Evolutionary conservation across 2,113 vertebrate species (phyloP).

Genomic region (Chionis minor): DNA sequence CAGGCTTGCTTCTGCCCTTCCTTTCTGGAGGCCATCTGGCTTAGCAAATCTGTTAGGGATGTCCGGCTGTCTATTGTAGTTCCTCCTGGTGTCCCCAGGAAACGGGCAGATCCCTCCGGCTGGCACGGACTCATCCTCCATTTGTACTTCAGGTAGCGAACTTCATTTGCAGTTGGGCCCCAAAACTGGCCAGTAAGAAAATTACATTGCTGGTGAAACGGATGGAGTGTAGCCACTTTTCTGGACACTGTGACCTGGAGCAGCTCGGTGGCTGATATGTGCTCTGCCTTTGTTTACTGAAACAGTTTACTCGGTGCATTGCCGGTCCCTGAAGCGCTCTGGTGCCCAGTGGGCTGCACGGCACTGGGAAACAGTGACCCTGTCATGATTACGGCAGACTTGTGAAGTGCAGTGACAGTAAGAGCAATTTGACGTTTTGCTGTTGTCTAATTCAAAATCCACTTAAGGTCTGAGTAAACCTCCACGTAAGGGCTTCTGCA

Average conservation of each 20-base stretch:
- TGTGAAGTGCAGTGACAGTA: background rate
- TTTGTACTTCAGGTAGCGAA: slow-evolving; percentile 22
- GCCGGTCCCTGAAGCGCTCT: background rate
- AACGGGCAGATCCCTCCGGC: background rate
- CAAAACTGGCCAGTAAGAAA: background rate
- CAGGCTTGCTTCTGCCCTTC: slow-evolving; percentile 1
- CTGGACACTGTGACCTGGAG: background rate
- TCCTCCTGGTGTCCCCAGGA: background rate
- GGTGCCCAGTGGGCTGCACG: background rate
- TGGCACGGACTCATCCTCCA: background rate
- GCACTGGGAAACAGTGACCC: background rate
- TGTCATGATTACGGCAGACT: background rate
- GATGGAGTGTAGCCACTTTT: background rate
- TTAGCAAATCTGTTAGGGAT: background rate
- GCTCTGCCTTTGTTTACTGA: background rate
- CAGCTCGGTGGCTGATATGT: background rate
- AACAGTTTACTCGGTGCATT: background rate
- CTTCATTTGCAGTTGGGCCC: background rate
- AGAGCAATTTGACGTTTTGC: background rate
- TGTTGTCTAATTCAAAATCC: background rate
- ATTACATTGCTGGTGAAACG: background rate
- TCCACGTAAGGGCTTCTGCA: background rate
- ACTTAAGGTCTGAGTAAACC: slow-evolving; percentile 25
- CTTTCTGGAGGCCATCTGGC: background rate
- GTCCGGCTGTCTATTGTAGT: background rate